Conservation (phyloP, 1,140 invertebrate genomes). For the Neomicropteryx cornuta region DNA sequence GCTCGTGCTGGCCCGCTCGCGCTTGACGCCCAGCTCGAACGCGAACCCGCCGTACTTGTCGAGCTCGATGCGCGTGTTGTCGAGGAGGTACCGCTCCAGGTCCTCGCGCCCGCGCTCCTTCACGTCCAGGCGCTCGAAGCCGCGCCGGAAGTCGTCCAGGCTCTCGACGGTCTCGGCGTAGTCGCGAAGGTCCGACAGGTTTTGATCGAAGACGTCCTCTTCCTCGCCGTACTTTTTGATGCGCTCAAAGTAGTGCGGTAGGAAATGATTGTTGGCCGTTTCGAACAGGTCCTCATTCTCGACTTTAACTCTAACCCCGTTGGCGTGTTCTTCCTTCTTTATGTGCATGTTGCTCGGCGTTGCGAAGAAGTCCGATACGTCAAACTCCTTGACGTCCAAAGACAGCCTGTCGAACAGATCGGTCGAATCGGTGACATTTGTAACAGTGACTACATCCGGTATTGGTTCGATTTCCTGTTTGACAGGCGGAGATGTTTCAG, state of each 20-base stretch:
- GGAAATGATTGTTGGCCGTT: constrained; percentile 33
- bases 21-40: constrained; percentile 30
- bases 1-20: constrained; percentile 36
- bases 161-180: constrained; percentile 32
- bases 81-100: constrained; percentile 31
- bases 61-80: constrained; percentile 32
- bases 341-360: constrained; percentile 26
- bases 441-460: constrained; percentile 24
- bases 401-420: constrained; percentile 26
- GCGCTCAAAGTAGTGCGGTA: constrained; percentile 30
- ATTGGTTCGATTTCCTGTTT: constrained; percentile 6
- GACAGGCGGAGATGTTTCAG: no score
- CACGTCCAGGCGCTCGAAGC: constrained; percentile 27
- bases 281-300: constrained; percentile 25
- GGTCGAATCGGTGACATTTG: constrained; percentile 27
- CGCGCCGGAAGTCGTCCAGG: constrained; percentile 26
- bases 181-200: constrained; percentile 33
- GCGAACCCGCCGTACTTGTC: constrained; percentile 27
- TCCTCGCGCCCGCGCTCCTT: constrained; percentile 28
- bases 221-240: constrained; percentile 23
- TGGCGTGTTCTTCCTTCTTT: constrained; percentile 20
- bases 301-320: constrained; percentile 21
- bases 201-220: constrained; percentile 31
- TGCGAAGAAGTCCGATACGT: constrained; percentile 29
- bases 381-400: constrained; percentile 28